Percentiles rank a stretch among this genome's conserved stretches.
Conservation (phyloP, 2,888 invertebrate species). For the Quadriops clusia region DNA sequence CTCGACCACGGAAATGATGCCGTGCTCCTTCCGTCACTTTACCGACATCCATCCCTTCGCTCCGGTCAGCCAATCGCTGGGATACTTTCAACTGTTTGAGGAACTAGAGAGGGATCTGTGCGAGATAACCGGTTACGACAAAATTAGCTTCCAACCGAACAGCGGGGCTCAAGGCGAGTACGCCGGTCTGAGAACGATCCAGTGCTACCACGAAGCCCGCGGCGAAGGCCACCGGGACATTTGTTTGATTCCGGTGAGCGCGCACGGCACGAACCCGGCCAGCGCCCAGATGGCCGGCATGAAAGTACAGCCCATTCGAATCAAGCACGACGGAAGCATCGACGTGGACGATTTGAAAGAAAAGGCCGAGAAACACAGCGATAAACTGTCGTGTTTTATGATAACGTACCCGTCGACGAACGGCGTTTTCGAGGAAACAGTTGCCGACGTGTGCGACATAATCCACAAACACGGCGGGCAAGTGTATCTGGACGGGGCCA, state of each 20-base stretch:
- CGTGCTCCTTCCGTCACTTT: slow-evolving; percentile 89
- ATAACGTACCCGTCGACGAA: slow-evolving; percentile 98
- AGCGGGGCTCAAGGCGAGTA: slow-evolving; percentile 83
- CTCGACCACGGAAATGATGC: slow-evolving; percentile 97
- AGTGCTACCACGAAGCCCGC: slow-evolving; percentile 80
- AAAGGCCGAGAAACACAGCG: slow-evolving; percentile 66
- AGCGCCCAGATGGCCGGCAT: slow-evolving; percentile 99
- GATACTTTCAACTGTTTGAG: slow-evolving; percentile 79
- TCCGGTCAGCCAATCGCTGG: slow-evolving; percentile 80
- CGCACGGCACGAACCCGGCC: slow-evolving; percentile 98
- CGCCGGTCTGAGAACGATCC: slow-evolving; percentile 89
- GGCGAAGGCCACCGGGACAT: slow-evolving; percentile 76
- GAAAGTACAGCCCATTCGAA: slow-evolving; percentile 81
- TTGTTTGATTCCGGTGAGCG: slow-evolving; percentile 94
- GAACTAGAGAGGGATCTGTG: slow-evolving; percentile 90
- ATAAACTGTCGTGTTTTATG: slow-evolving; percentile 88
- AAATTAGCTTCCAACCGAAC: slow-evolving; percentile 94
- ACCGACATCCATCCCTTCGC: slow-evolving; percentile 95
- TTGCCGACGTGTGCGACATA: slow-evolving; percentile 83
- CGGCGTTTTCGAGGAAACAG: slow-evolving; percentile 93
- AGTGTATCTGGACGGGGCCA: slow-evolving; percentile 97
- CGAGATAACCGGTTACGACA: slow-evolving; percentile 94
- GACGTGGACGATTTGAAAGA: slow-evolving; percentile 81
- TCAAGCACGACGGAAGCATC: slow-evolving; percentile 77
- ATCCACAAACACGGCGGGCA: slow-evolving; percentile 93